Conservation (phyloP, 2,888 invertebrate genomes). For the Tuta absoluta region DNA sequence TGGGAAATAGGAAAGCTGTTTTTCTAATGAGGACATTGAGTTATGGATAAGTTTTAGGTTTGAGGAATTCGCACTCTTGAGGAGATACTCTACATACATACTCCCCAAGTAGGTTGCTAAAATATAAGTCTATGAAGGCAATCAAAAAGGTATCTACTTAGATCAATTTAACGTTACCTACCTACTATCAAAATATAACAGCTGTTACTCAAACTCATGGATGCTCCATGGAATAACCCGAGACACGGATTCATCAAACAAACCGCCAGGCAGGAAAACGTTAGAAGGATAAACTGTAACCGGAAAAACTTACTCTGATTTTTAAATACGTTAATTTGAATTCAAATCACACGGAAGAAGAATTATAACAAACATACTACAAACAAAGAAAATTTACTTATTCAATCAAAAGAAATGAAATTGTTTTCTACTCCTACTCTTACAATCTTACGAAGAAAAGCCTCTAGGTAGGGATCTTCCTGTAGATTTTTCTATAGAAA, state of each 20-base stretch:
- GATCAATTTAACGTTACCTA: too few relatives aligned
- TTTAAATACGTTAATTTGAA: neutral
- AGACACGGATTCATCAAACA: neutral
- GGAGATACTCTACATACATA: too few relatives aligned
- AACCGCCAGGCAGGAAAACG: neutral
- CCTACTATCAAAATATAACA: neutral
- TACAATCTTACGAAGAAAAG: too few relatives aligned
- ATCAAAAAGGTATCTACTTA: too few relatives aligned
- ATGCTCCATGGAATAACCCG: neutral
- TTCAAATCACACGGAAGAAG: neutral
- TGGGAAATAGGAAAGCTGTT: too few relatives aligned
- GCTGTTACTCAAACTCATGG: neutral
- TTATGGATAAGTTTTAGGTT: too few relatives aligned
- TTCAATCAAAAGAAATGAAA: too few relatives aligned
- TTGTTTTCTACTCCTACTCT: too few relatives aligned
- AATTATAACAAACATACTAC: neutral
- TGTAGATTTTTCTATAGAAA: neutral
- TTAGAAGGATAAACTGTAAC: neutral
- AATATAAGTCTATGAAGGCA: too few relatives aligned
- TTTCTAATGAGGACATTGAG: too few relatives aligned
- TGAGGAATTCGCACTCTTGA: too few relatives aligned
- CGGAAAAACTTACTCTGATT: neutral
- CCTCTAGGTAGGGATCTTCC: neutral
- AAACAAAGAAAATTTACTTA: neutral
- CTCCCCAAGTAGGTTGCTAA: too few relatives aligned